phyloP scores from a whole-genome alignment of 2,888 invertebrate species.

The Acrobasis repandana region DNA sequence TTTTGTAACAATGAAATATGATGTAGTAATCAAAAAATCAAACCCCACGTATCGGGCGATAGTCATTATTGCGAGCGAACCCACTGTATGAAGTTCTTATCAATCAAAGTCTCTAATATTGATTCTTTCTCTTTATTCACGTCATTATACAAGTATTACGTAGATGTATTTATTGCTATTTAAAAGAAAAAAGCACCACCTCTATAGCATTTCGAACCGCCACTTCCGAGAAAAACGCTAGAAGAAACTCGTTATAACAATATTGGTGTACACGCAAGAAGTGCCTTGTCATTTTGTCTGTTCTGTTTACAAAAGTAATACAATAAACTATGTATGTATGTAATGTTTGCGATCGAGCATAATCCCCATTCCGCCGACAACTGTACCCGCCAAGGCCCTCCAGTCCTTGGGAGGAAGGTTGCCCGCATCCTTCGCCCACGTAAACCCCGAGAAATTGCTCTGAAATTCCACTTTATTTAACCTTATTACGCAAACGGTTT shows the following conservation, averaged over 20 bases:
- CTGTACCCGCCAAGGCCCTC: slow-evolving; percentile 4
- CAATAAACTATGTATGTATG: neutral
- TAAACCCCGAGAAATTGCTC: slow-evolving; percentile 8
- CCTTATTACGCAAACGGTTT: slow-evolving; percentile 17
- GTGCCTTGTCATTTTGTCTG: too few species aligned
- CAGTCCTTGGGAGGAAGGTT: slow-evolving; percentile 21
- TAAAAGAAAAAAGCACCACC: too few species aligned
- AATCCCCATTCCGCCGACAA: neutral
- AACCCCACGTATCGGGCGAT: neutral
- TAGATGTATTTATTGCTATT: too few species aligned
- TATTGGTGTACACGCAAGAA: too few species aligned
- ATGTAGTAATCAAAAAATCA: slow-evolving; percentile 8
- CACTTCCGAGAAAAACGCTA: too few species aligned
- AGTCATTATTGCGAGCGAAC: neutral
- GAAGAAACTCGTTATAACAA: too few species aligned
- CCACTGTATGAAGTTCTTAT: too few species aligned
- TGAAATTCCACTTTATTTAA: slow-evolving; percentile 10
- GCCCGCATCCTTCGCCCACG: slow-evolving; percentile 24
- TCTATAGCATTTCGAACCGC: too few species aligned
- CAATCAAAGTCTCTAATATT: too few species aligned
- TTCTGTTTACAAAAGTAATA: too few species aligned
- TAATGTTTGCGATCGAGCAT: neutral
- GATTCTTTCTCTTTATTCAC: too few species aligned
- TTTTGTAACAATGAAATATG: slow-evolving; percentile 8
- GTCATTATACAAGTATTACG: too few species aligned